A percentile compares a stretch with the other conserved stretches of the same genome.
Conservation (phyloP, 2,888 invertebrate genomes). For the Anoncus sp. region DNA sequence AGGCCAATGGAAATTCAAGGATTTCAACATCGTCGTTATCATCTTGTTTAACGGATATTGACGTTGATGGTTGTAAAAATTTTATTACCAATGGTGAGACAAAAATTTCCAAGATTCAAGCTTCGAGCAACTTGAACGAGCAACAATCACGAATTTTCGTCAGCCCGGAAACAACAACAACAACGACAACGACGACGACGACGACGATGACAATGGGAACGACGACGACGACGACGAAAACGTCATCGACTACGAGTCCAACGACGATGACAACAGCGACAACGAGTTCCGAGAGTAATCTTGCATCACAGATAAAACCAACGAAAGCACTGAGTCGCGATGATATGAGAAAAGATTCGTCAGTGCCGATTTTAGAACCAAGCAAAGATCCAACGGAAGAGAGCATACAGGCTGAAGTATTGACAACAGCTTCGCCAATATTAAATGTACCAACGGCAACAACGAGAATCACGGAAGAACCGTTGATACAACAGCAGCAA, state of each 20-base stretch:
- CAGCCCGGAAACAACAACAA: conserved; percentile 74
- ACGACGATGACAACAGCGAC: conserved; percentile 11
- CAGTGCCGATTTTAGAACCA: conserved; percentile 72
- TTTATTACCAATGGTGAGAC: background rate
- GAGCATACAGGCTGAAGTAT: conserved; percentile 68
- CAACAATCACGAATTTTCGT: background rate
- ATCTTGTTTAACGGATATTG: conserved; percentile 47
- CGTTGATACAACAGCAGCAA: too few species aligned
- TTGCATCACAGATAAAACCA: conserved; percentile 76
- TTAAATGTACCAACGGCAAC: conserved; percentile 64
- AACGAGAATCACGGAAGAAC: conserved; percentile 68
- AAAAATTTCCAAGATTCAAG: conserved; percentile 23
- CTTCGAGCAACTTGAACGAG: background rate
- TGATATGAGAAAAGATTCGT: conserved; percentile 71
- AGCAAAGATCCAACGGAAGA: conserved; percentile 72
- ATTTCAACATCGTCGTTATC: conserved; percentile 10
- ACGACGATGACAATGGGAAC: too few species aligned
- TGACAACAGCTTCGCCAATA: conserved; percentile 68
- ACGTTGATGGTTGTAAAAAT: conserved; percentile 26
- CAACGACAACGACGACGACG: too few species aligned
- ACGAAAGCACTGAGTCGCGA: conserved; percentile 75
- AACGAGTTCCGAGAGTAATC: conserved; percentile 76
- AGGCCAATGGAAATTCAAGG: conserved; percentile 28
- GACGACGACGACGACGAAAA: background rate
- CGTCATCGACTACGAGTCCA: background rate